A percentile compares a stretch with the other conserved stretches of the same genome.
phyloP scores from a whole-genome alignment of 2,113 vertebrate genomes.

The Varanus salvator region DNA sequence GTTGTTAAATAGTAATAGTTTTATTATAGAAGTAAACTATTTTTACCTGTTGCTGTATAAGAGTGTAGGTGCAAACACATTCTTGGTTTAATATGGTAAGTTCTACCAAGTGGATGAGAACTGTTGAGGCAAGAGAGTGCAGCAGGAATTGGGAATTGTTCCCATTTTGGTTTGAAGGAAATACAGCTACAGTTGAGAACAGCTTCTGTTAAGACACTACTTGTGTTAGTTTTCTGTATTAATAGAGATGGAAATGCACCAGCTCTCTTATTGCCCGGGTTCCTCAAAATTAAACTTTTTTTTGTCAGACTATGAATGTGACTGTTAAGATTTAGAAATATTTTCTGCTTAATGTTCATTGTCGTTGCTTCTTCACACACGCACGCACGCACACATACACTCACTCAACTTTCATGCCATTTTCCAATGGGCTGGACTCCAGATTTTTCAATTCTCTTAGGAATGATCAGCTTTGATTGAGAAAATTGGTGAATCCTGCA shows the following conservation, averaged over 20 bases:
- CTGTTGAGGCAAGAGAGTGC: slow-evolving; percentile 31
- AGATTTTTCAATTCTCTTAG: slow-evolving; percentile 11
- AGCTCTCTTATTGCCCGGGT: background rate
- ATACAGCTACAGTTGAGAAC: slow-evolving; percentile 40
- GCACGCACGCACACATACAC: too few species aligned
- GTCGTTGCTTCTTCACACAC: background rate
- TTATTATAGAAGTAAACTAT: slow-evolving; percentile 1
- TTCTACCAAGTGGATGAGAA: background rate
- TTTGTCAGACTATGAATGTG: slow-evolving; percentile 28
- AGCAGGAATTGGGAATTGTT: slow-evolving; percentile 26
- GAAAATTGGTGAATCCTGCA: slow-evolving; percentile 65
- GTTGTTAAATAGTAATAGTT: slow-evolving; percentile 6
- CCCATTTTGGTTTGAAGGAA: slow-evolving; percentile 23
- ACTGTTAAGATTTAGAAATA: background rate
- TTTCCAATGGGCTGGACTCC: background rate
- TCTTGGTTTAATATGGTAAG: slow-evolving; percentile 28
- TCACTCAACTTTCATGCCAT: background rate
- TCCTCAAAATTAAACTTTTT: background rate
- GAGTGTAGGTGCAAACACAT: background rate
- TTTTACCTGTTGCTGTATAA: slow-evolving; percentile 5
- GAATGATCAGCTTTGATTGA: slow-evolving; percentile 60
- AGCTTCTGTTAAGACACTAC: slow-evolving; percentile 46
- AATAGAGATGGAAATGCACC: slow-evolving; percentile 16
- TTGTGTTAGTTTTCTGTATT: slow-evolving; percentile 63
- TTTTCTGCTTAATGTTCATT: too few species aligned